Conservation (phyloP, 2,113 vertebrate species). For the Hemicordylus capensis region DNA sequence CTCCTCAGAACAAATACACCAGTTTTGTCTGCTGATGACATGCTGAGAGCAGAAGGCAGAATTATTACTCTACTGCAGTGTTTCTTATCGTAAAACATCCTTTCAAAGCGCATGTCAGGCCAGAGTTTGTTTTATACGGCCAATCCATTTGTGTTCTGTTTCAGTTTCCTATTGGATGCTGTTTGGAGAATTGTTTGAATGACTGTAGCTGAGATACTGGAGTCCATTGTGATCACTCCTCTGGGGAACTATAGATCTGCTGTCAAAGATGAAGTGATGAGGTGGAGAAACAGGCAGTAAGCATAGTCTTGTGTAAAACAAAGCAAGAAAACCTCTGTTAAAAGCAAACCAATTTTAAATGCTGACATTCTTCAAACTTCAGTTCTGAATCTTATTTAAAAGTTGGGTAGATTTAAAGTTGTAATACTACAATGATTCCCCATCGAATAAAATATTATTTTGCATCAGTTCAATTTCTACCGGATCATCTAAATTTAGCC, state of each 20-base stretch:
- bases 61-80: constrained; percentile 40
- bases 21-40: constrained; percentile 28
- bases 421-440: neutral
- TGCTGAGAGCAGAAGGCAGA: constrained; percentile 48
- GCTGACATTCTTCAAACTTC: too few relatives aligned
- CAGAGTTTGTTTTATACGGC: constrained; percentile 62
- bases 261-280: constrained; percentile 50
- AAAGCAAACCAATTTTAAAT: neutral
- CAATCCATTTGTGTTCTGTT: constrained; percentile 50
- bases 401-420: neutral
- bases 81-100: constrained; percentile 46
- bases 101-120: constrained; percentile 44
- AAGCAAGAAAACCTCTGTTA: neutral
- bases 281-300: constrained; percentile 28
- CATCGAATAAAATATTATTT: neutral
- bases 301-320: constrained; percentile 4
- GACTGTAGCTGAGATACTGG: constrained; percentile 41
- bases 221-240: constrained; percentile 57
- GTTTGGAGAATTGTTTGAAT: constrained; percentile 58
- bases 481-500: neutral
- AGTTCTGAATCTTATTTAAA: neutral
- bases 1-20: neutral
- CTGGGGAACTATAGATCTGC: constrained; percentile 50
- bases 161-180: constrained; percentile 48
- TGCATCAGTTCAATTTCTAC: neutral